Conservation (phyloP, 2,888 invertebrate genomes). For the Encarsia formosa region DNA sequence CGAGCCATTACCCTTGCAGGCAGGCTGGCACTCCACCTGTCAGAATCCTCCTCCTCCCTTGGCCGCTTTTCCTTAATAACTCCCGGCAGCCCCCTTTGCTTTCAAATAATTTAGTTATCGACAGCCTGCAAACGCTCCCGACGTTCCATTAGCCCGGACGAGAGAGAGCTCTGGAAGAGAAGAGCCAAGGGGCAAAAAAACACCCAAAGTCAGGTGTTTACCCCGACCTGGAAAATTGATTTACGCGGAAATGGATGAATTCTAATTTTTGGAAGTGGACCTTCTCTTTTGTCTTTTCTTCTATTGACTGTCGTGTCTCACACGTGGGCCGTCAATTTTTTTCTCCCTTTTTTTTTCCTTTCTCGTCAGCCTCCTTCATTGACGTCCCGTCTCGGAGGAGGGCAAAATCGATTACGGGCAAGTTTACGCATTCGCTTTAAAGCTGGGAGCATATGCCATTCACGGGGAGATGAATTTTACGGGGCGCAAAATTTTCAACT, state of each 20-base stretch:
- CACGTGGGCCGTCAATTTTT: too few relatives aligned
- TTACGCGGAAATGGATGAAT: too few relatives aligned
- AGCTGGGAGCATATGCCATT: constrained; percentile 7
- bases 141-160: constrained; percentile 39
- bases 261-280: too few relatives aligned
- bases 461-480: constrained; percentile 6
- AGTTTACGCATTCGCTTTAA: constrained; percentile 24
- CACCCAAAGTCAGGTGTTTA: too few relatives aligned
- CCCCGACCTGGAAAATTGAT: too few relatives aligned
- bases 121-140: constrained; percentile 40
- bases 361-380: constrained; percentile 15
- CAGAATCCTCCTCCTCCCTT: constrained; percentile 4
- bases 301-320: too few relatives aligned
- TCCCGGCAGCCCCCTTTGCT: constrained; percentile 25
- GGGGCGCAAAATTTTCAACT: neutral
- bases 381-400: constrained; percentile 9
- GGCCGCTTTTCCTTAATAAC: constrained; percentile 18
- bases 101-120: constrained; percentile 45
- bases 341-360: neutral
- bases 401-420: constrained; percentile 41
- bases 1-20: constrained; percentile 18
- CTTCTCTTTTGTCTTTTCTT: too few relatives aligned
- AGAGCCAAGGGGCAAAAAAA: neutral
- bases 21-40: constrained; percentile 18
- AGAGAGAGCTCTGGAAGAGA: neutral